Conservation (phyloP, 1,140 invertebrate genomes). For the Anagrus nilaparvatae region DNA sequence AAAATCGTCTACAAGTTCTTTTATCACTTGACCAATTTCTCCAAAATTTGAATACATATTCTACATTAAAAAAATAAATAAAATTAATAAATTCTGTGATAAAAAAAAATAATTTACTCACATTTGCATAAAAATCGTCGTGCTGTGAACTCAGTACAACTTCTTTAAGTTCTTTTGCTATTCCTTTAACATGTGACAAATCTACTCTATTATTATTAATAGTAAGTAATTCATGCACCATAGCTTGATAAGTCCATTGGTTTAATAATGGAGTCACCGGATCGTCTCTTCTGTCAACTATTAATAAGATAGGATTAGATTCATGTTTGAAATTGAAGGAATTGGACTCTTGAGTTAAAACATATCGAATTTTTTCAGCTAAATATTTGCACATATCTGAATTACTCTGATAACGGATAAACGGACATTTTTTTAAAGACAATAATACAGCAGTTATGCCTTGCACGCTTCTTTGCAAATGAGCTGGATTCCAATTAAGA, state of each 20-base stretch:
- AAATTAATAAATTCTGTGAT: slow-evolving; percentile 9
- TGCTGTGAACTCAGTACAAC: slow-evolving; percentile 90
- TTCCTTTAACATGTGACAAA: slow-evolving; percentile 68
- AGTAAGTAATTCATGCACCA: slow-evolving; percentile 95
- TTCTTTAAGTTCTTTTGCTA: slow-evolving; percentile 84
- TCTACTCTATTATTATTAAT: slow-evolving; percentile 94
- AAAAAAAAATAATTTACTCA: slow-evolving; percentile 33
- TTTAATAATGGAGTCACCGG: slow-evolving; percentile 93
- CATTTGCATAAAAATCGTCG: slow-evolving; percentile 94
- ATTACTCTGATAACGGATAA: slow-evolving; percentile 84
- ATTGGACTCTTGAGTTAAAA: slow-evolving; percentile 75
- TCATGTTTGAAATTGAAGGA: slow-evolving; percentile 78
- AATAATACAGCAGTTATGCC: slow-evolving; percentile 79
- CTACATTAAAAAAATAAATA: slow-evolving; percentile 35
- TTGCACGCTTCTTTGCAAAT: slow-evolving; percentile 68
- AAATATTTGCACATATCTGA: slow-evolving; percentile 78
- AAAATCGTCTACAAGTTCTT: slow-evolving; percentile 95
- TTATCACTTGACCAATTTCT: slow-evolving; percentile 96
- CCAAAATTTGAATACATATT: slow-evolving; percentile 97
- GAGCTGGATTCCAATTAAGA: slow-evolving; percentile 63
- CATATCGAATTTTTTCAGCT: slow-evolving; percentile 74
- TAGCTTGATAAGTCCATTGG: slow-evolving; percentile 99
- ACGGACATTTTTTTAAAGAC: slow-evolving; percentile 84
- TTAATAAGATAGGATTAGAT: slow-evolving; percentile 68
- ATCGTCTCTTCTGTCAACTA: slow-evolving; percentile 87